phyloP scores from a whole-genome alignment of 2,797 vertebrate genomes.

The Uromys caudimaculatus region DNA sequence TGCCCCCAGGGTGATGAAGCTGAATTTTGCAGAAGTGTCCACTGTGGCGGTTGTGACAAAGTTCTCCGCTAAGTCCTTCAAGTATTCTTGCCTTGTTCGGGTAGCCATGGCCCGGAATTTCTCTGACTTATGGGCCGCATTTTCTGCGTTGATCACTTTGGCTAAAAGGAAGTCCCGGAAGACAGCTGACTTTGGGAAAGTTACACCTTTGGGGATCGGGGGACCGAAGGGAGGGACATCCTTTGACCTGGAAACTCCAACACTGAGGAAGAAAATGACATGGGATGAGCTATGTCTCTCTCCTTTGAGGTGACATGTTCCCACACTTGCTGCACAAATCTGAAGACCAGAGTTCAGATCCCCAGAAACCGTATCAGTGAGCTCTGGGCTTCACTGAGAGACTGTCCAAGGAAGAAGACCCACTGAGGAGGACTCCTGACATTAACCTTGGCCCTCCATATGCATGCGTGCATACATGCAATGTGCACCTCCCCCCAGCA shows the following conservation, averaged over 20 bases:
- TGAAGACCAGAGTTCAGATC: not conserved
- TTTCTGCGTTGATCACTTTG: slow-evolving; percentile 99
- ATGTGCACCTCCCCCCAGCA: not conserved
- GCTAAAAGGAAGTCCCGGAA: slow-evolving; percentile 99
- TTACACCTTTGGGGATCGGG: slow-evolving; percentile 98
- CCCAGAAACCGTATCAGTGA: not conserved
- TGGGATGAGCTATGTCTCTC: not conserved
- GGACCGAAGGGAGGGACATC: slow-evolving; percentile 98
- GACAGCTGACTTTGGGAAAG: slow-evolving; percentile 98
- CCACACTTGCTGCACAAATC: no score
- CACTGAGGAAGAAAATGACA: slow-evolving; percentile 86
- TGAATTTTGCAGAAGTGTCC: slow-evolving; percentile 95
- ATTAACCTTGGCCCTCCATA: not conserved
- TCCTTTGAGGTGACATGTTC: not conserved
- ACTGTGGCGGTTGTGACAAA: slow-evolving; percentile 96
- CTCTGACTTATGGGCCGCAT: slow-evolving; percentile 97
- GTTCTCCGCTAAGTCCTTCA: slow-evolving; percentile 98
- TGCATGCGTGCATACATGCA: not conserved
- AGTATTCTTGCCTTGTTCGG: slow-evolving; percentile 96
- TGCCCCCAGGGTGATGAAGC: slow-evolving; percentile 97
- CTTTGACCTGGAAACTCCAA: slow-evolving; percentile 98
- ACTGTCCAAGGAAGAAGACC: not conserved
- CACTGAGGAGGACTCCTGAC: not conserved
- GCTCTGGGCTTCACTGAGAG: not conserved
- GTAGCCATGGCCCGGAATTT: slow-evolving; percentile 99